Base-by-base conservation (phyloP, 1,140 invertebrate species). In the Apolygus lucorum region DNA sequence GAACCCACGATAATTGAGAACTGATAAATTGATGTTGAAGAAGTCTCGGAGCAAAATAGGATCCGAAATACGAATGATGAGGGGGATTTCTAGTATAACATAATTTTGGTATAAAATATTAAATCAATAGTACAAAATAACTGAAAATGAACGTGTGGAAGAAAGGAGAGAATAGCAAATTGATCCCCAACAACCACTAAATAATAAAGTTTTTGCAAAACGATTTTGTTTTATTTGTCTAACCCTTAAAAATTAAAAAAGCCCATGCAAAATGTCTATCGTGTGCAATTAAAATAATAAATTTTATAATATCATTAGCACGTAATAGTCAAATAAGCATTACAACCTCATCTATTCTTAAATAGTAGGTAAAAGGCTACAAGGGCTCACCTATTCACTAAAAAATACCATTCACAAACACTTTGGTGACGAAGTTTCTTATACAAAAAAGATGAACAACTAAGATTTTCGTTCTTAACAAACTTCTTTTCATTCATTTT, bases 351-450 rank as follows among this genome's bases (percentile, higher is more conserved):
- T 24, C 54, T 59, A 59, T 59, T 17, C 54, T 14, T 59, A 59
- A 59, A 59, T 59, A 59, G 54, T 59, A 11, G 22, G 13, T 8
- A 11, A 59, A 17, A 42, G 34, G 34, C 34, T 42, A 42, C 4
- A 42, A n/a, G n/a, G 22, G 54, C 54, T 59, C 54, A 59, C 4
- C 22, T 59, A 14, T 42, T 17, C 17, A 42, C 34, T 59, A 59
- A 14, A 17, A 17, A 59, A 59, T 59, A 59, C 54, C 54, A 59
- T 59, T 59, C 54, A 59, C 54, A 59, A 59, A 59, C 54, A 59
- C 54, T 59, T 59, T 59, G 54, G 54, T 59, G 54, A 59, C 54
- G 54, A 59, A 4, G 11, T 59, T 59, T 59, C 54, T 22, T 13
- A 17, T 59, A 59, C 22, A 13, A 59, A 17, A 59, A 59, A 59